Evolutionary conservation across 2,113 vertebrate species (phyloP), one percentile per base, ranked within the genome.

Genomic region (Pluvialis apricaria): DNA sequence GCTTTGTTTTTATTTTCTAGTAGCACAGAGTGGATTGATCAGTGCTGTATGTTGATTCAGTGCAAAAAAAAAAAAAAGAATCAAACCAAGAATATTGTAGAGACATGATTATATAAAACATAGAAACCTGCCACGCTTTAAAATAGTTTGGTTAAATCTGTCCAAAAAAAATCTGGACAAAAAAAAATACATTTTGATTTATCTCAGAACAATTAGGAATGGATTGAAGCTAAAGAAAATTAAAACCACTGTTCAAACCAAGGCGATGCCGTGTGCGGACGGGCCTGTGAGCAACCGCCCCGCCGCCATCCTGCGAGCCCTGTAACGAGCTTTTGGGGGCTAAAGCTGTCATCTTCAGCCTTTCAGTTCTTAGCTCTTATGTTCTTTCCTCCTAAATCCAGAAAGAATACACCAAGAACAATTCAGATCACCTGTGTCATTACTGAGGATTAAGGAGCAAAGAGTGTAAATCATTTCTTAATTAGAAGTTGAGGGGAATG

Each of bases 401-500:
- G 58, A 40, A 62, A 42, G 71, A 80, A 89, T 52, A 60, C 45
- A 52, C 11, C 5, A 2, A n/a, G 76, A 77, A 69, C 78, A 83
- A 68, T 75, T 29, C 66, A 9, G 31, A n/a, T 66, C 66, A 26
- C 68, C 72, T 19, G n/a, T n/a, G 77, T 72, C 64, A 76, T 76
- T 86, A 52, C 13, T 11, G 72, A 49, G 57, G 88, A 40, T 90
- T 87, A 86, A 86, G 55, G 55, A 71, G 65, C 54, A 88, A 78
- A 70, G 81, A 77, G n/a, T 5, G 28, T 36, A 88, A 91, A 92
- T 92, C 2, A 57, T 82, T 92, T 87, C 77, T 91, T 86, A 85
- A 91, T 76, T 51, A 71, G 72, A 36, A 57, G 68, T 8, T 21
- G 66, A 73, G 52, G 29, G 52, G 44, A n/a, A 36, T 7, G 49